These are phyloP conservation scores for Opisthograptis luteolata DNA, from an alignment of 2,888 invertebrate genomes.

Conservation along the genomic window DNA sequence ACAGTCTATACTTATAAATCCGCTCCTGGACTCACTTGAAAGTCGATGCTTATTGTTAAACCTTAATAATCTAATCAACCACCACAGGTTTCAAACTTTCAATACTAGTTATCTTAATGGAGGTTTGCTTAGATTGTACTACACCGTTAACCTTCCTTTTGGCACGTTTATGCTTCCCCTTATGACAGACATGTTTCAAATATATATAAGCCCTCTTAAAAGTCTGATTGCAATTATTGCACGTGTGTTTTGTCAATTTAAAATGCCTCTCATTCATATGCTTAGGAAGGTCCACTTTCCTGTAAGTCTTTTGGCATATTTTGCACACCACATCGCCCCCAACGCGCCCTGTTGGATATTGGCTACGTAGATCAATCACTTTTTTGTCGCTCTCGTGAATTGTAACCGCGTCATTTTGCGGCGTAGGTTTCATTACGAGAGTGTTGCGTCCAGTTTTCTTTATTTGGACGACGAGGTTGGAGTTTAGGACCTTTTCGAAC, in stretches of 20 bases:
- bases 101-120: conserved; percentile 19
- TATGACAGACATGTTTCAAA: conserved; percentile 35
- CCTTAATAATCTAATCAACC: conserved; percentile 1
- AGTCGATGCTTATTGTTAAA: background rate
- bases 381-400: conserved; percentile 32
- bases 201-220: conserved; percentile 39
- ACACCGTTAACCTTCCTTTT: background rate
- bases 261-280: conserved; percentile 38
- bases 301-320: conserved; percentile 24
- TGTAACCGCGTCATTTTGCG: conserved; percentile 40
- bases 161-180: background rate
- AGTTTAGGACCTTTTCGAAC: conserved; percentile 60
- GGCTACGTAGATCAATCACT: conserved; percentile 44
- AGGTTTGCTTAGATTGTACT: background rate
- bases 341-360: conserved; percentile 26
- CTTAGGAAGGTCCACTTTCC: conserved; percentile 30
- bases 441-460: conserved; percentile 52
- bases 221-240: conserved; percentile 38
- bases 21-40: no score
- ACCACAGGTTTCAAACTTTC: background rate
- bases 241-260: conserved; percentile 32
- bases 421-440: conserved; percentile 49
- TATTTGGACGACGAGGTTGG: conserved; percentile 54
- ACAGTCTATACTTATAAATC: no score
- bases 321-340: conserved; percentile 17